These are phyloP conservation scores for Scaptomyza hsui DNA, from an alignment of 1,140 invertebrate genomes.

Conservation along the genomic window DNA sequence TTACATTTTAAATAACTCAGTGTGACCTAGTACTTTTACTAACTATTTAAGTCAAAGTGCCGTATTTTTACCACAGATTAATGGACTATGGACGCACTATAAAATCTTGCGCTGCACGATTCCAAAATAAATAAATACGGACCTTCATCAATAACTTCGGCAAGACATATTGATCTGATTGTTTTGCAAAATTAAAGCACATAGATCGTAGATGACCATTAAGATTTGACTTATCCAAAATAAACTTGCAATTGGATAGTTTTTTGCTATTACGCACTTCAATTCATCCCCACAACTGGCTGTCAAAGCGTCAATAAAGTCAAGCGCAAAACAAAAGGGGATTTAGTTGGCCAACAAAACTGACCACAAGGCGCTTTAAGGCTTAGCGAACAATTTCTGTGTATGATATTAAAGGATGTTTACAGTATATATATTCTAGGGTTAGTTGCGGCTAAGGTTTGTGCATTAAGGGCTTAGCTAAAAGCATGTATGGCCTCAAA, in stretches of 20 bases:
- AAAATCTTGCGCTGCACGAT: no score
- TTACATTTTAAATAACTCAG: no score
- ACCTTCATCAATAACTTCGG: no score
- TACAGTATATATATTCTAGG: slow-evolving; percentile 7
- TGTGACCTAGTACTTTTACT: no score
- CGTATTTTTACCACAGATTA: no score
- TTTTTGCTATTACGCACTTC: background rate
- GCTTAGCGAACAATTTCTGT: slow-evolving; percentile 35
- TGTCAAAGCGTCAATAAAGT: slow-evolving; percentile 44
- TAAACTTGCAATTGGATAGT: no score
- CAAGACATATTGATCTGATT: no score
- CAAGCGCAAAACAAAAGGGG: slow-evolving; percentile 36
- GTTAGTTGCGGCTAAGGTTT: slow-evolving; percentile 37
- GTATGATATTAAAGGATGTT: slow-evolving; percentile 16
- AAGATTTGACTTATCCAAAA: slow-evolving; percentile 27
- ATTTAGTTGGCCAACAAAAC: slow-evolving; percentile 35
- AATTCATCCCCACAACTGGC: background rate
- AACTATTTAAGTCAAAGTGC: no score
- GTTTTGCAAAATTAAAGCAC: no score
- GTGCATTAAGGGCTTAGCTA: slow-evolving; percentile 54
- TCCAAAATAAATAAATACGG: no score
- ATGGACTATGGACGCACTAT: no score
- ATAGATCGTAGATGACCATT: no score
- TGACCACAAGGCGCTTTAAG: slow-evolving; percentile 62
- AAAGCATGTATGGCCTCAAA: slow-evolving; percentile 43